These are phyloP conservation scores for Remorina albescens DNA, from an alignment of 2,797 vertebrate genomes.

Conservation along the genomic window DNA sequence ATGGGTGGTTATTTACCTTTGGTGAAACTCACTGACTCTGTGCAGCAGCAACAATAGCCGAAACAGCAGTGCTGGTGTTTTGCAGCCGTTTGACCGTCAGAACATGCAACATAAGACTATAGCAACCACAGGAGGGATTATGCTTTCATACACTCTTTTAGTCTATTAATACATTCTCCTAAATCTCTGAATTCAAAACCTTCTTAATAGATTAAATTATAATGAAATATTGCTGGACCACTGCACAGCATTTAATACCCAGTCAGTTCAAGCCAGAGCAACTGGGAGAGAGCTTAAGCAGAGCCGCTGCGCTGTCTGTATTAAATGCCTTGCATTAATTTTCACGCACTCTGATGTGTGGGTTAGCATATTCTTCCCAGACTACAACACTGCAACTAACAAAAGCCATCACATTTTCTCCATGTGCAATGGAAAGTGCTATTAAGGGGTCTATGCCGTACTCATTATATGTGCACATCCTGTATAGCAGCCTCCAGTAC, in stretches of 20 bases:
- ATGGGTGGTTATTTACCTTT: constrained; percentile 66
- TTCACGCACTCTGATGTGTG: constrained; percentile 30
- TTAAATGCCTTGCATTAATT: constrained; percentile 28
- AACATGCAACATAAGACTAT: constrained; percentile 2
- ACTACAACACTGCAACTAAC: neutral
- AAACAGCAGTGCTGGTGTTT: constrained; percentile 28
- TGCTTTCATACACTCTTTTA: constrained; percentile 25
- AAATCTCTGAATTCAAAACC: constrained; percentile 48
- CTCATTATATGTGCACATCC: constrained; percentile 7
- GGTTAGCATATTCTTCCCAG: constrained; percentile 8
- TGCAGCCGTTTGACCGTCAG: constrained; percentile 26
- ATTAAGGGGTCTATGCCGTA: neutral
- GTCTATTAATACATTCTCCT: constrained; percentile 36
- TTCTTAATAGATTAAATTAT: constrained; percentile 56
- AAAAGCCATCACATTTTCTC: constrained; percentile 10
- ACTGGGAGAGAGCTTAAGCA: constrained; percentile 49
- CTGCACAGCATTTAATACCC: constrained; percentile 48
- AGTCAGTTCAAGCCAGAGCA: constrained; percentile 39
- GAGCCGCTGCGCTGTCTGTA: constrained; percentile 19
- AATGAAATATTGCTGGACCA: constrained; percentile 61
- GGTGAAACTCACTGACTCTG: constrained; percentile 42
- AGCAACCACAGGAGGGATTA: constrained; percentile 19
- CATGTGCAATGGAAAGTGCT: constrained; percentile 5
- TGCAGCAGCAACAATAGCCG: constrained; percentile 26
- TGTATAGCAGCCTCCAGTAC: neutral